Percentiles rank a stretch among this genome's conserved stretches.
Evolutionary conservation across 2,888 invertebrate genomes (phyloP).

Genomic region (Anthophora plumipes): DNA sequence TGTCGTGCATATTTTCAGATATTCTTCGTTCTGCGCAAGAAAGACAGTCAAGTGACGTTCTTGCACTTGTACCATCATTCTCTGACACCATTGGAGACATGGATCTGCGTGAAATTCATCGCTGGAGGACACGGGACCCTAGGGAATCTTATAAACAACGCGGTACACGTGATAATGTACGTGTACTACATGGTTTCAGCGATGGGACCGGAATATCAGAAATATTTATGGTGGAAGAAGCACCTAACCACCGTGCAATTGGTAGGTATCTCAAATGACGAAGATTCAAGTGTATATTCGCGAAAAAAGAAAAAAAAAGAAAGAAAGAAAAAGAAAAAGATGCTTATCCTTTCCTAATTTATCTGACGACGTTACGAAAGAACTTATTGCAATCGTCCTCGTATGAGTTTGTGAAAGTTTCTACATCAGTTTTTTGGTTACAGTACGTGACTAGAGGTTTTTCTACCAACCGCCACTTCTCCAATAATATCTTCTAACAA

Average conservation of each 20-base stretch:
- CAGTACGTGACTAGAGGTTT: background rate
- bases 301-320: no score
- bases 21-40: constrained; percentile 94
- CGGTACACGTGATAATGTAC: constrained; percentile 95
- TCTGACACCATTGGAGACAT: constrained; percentile 91
- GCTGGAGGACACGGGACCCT: constrained; percentile 95
- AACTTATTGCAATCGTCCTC: background rate
- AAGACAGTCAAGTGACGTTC: constrained; percentile 93
- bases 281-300: background rate
- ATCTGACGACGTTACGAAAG: no score
- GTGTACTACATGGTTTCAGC: constrained; percentile 94
- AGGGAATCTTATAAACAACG: constrained; percentile 93
- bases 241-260: constrained; percentile 93
- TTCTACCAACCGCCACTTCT: background rate
- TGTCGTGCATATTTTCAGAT: constrained; percentile 78
- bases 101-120: constrained; percentile 91
- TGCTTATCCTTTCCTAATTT: no score
- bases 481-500: background rate
- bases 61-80: constrained; percentile 95
- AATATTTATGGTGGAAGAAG: constrained; percentile 96
- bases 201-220: constrained; percentile 93
- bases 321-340: no score
- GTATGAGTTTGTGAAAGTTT: background rate
- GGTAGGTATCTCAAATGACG: constrained; percentile 85
- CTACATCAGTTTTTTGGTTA: background rate